A percentile compares a stretch with the other conserved stretches of the same genome.
Evolutionary conservation across 2,888 invertebrate genomes (phyloP).

Genomic region (Drosophila nr. medialis): DNA sequence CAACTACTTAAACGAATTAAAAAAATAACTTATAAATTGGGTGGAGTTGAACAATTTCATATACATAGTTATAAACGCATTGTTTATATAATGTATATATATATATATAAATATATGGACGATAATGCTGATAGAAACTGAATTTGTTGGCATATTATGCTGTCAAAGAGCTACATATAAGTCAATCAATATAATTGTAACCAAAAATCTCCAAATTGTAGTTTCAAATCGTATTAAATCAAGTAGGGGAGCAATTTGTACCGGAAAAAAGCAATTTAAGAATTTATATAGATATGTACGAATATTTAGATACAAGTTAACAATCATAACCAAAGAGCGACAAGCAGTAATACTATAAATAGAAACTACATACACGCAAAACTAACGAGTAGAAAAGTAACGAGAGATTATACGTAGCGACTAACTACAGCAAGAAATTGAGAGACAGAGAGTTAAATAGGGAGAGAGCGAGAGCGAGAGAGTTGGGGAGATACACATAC

Average conservation of each 20-base stretch:
- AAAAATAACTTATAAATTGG: constrained; percentile 82
- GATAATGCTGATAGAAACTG: constrained; percentile 50
- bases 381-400: constrained; percentile 33
- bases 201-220: constrained; percentile 4
- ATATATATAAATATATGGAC: constrained; percentile 31
- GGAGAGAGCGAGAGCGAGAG: constrained; percentile 5
- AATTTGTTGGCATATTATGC: constrained; percentile 26
- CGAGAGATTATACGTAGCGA: constrained; percentile 24
- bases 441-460: constrained; percentile 5
- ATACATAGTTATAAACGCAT: constrained; percentile 27
- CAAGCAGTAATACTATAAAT: constrained; percentile 21
- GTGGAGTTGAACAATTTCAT: constrained; percentile 76
- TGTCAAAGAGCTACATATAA: constrained; percentile 14
- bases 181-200: constrained; percentile 28
- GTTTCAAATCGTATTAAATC: constrained; percentile 19
- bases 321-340: constrained; percentile 8
- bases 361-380: constrained; percentile 29
- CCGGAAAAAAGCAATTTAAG: constrained; percentile 17
- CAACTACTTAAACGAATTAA: constrained; percentile 67
- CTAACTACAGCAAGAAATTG: constrained; percentile 29
- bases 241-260: constrained; percentile 10
- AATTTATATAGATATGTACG: constrained; percentile 14
- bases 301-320: constrained; percentile 6
- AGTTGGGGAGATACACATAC: neutral
- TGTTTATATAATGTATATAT: constrained; percentile 25